Percentiles rank a stretch among this genome's conserved stretches.
Evolutionary conservation across 2,888 invertebrate genomes (phyloP).

Genomic region (Spisula solida): DNA sequence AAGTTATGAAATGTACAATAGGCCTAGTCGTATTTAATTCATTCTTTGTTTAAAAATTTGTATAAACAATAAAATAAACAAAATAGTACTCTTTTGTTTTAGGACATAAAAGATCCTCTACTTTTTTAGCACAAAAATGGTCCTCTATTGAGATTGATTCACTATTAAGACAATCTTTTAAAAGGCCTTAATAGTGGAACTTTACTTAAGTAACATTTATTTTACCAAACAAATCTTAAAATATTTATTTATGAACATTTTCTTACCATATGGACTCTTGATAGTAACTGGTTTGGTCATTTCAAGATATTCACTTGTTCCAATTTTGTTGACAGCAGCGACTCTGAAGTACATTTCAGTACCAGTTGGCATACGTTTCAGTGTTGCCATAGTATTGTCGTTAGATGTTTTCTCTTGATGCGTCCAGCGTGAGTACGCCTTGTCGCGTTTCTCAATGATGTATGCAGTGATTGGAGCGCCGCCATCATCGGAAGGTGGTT

Average conservation of each 20-base stretch:
- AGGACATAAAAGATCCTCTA: too few species aligned
- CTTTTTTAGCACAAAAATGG: too few species aligned
- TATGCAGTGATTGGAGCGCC: constrained; percentile 88
- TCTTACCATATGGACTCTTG: constrained; percentile 92
- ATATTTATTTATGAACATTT: background rate
- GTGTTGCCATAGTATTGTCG: constrained; percentile 89
- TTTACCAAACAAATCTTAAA: too few species aligned
- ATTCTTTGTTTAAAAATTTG: too few species aligned
- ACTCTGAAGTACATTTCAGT: constrained; percentile 95
- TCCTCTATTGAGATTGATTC: too few species aligned
- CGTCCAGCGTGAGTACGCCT: constrained; percentile 80
- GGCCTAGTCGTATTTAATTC: too few species aligned
- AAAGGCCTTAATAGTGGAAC: too few species aligned
- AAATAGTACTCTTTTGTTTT: too few species aligned
- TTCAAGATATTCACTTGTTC: constrained; percentile 92
- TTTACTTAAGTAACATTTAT: too few species aligned
- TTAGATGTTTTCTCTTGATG: constrained; percentile 81
- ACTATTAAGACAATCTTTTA: too few species aligned
- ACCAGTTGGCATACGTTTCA: constrained; percentile 92
- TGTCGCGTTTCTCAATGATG: constrained; percentile 93
- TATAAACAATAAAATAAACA: too few species aligned
- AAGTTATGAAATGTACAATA: too few species aligned
- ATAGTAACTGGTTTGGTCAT: constrained; percentile 88
- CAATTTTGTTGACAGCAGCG: constrained; percentile 94
- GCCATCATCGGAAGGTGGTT: constrained; percentile 88